Evolutionary conservation across 2,113 vertebrate genomes (phyloP), one percentile per base, ranked within the genome.

Genomic region (Dicentrarchus labrax): DNA sequence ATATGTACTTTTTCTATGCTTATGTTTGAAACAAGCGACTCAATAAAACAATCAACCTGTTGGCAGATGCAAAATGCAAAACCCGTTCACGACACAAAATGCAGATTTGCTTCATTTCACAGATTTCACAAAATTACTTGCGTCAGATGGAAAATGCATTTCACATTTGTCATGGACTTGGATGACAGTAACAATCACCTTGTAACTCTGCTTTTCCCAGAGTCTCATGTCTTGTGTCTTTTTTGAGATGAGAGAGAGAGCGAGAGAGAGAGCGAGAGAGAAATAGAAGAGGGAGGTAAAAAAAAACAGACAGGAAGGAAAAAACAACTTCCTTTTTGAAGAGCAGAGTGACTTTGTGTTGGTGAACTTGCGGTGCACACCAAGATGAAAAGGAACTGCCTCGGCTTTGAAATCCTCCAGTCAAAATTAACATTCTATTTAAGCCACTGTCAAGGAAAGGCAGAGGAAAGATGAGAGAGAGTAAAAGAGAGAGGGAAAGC

Each of bases 391-490:
- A 92, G 84, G 67, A 90, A 78, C 90, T 88, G 90, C 80, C 86
- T 88, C 36, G 16, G 82, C 91, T 94, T 93, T 94, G 92, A 94
- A 94, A 94, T 91, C 85, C 91, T 89, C 75, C 86, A 86, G 92
- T 95, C 90, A 89, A 94, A 94, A 95, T 94, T 90, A 94, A 95
- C 91, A 93, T 94, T 95, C 91, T 93, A 92, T 93, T 94, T 94
- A 95, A 94, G 93, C 88, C 78, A 80, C 79, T 89, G 89, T 89
- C 73, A 89, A 89, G 80, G 84, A 93, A 88, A 88, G 88, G 90
- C 85, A 83, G 76, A 80, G 82, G 51, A 78, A 87, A 92, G 88
- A 92, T 89, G 91, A 91, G 89, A 91, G 92, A 75, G 81, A 78
- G 82, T 72, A 47, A 80, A 83, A 89, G 65, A 89, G 80, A 84